Evolutionary conservation across 2,888 invertebrate genomes (phyloP), one percentile per base, ranked within the genome.

Genomic region (Aleiodes leptofemur): DNA sequence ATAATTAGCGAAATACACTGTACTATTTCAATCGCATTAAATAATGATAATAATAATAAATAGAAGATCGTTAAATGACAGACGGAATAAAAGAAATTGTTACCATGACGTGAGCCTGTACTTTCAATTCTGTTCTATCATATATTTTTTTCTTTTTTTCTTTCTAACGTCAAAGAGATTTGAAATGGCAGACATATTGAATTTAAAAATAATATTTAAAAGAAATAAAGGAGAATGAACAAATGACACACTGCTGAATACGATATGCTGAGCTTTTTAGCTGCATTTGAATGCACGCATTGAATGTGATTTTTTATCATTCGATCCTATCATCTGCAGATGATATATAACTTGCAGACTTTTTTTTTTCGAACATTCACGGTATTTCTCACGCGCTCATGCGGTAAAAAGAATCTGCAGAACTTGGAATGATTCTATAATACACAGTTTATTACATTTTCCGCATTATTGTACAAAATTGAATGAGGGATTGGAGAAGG

Each of bases 271-370:
- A 81, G 82, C 82, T 85, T 85, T 23, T 84, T 81, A 84, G 82
- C 80, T 82, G 64, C 75, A 69, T 80, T 73, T 78, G 82, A 84
- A 81, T 80, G 80, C 81, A 84, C 81, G 82, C 84, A 85, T 85
- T 85, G 85, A 86, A 85, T 84, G 69, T 50, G 85, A 84, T 86
- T 83, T 85, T 86, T 84, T 81, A 83, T 79, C 80, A 74, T 76
- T 72, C 72, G 79, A 79, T 83, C 83, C 85, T 84, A 87, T 87
- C 87, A 87, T 85, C 82, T 83, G 82, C 86, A 85, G 86, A 86
- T 86, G 87, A 87, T 85, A 81, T 85, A 85, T 83, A 84, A 82
- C 82, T 81, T 74, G 59, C 66, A 73, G 78, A 83, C 73, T 82
- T 82, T 23, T 23, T 23, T 23, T 23, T 23, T 82, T 80, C 43